These are phyloP conservation scores for Clostera curtula DNA, from an alignment of 2,888 invertebrate species.

Conservation along the genomic window DNA sequence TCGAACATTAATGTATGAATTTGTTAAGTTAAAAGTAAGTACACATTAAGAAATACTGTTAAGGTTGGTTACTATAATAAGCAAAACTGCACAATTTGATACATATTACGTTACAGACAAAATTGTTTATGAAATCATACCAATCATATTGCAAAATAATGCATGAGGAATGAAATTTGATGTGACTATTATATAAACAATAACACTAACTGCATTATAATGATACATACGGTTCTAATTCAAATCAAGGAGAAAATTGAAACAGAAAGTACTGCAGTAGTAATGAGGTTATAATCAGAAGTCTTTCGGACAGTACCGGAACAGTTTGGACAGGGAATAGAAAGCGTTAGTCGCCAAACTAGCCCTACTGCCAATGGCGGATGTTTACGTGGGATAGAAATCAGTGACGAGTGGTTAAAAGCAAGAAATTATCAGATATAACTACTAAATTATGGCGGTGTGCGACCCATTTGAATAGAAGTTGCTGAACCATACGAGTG, in stretches of 20 bases:
- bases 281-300: slow-evolving; percentile 56
- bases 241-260: slow-evolving; percentile 29
- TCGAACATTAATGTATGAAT: too few species aligned
- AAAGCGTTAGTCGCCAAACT: slow-evolving; percentile 45
- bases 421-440: slow-evolving; percentile 31
- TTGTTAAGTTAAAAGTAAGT: too few species aligned
- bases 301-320: slow-evolving; percentile 58
- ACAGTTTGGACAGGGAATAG: slow-evolving; percentile 44
- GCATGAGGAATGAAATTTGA: slow-evolving; percentile 7
- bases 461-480: slow-evolving; percentile 9
- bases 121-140: slow-evolving; percentile 10
- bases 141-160: slow-evolving; percentile 12
- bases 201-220: slow-evolving; percentile 19
- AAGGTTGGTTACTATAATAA: not conserved
- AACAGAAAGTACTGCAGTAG: slow-evolving; percentile 39
- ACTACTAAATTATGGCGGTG: slow-evolving; percentile 11
- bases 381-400: slow-evolving; percentile 53
- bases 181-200: slow-evolving; percentile 7
- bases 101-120: too few species aligned
- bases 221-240: slow-evolving; percentile 11
- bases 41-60: not conserved
- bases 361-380: slow-evolving; percentile 43
- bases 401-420: slow-evolving; percentile 39
- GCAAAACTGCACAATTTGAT: too few species aligned
- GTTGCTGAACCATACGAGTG: slow-evolving; percentile 13